These are phyloP conservation scores for Mustelus asterias DNA, from an alignment of 2,113 vertebrate genomes.

Conservation along the genomic window DNA sequence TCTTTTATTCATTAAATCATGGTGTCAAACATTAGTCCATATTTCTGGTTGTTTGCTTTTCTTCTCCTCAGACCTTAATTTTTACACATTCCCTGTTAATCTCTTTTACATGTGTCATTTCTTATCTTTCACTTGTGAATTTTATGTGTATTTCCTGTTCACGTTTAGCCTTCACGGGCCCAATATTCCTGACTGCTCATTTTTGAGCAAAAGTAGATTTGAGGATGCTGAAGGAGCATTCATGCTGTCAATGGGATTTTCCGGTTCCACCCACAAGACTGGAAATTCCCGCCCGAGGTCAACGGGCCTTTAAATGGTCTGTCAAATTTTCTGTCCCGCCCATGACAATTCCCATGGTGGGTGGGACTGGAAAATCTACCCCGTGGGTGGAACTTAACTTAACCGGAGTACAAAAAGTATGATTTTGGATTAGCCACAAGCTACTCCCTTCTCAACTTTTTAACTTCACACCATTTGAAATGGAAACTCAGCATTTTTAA, in stretches of 20 bases:
- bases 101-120: neutral
- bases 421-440: neutral
- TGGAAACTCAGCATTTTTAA: neutral
- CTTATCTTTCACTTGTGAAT: neutral
- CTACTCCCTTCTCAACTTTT: neutral
- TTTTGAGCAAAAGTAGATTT: neutral
- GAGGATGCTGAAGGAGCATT: neutral
- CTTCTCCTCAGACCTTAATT: neutral
- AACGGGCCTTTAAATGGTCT: no score
- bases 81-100: neutral
- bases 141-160: neutral
- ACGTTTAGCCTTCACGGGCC: neutral
- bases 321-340: no score
- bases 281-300: no score
- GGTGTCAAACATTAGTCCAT: neutral
- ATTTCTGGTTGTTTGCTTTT: neutral
- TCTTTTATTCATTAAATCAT: neutral
- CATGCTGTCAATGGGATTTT: no score
- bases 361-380: no score
- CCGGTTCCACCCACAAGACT: no score
- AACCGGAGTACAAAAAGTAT: neutral
- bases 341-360: no score
- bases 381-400: neutral
- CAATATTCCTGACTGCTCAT: neutral
- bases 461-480: neutral